Conservation (phyloP, 1,140 invertebrate species). For the Drosophila serrata region DNA sequence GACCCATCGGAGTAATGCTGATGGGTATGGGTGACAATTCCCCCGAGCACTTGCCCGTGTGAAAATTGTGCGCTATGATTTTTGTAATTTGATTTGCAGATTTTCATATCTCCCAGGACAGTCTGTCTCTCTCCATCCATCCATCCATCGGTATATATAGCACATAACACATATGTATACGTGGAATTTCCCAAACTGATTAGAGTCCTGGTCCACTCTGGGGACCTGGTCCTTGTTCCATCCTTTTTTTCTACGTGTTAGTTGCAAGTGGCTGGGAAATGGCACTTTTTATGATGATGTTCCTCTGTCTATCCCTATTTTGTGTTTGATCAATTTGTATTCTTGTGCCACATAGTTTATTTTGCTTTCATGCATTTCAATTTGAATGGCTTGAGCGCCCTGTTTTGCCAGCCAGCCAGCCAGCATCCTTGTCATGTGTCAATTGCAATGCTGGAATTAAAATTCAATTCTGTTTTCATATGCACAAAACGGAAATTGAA, state of each 20-base stretch:
- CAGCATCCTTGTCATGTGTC: constrained; percentile 71
- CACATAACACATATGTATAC: constrained; percentile 39
- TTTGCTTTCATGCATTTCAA: constrained; percentile 79
- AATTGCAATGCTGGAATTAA: constrained; percentile 77
- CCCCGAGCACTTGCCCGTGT: constrained; percentile 72
- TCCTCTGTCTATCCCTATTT: constrained; percentile 39
- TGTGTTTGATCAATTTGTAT: constrained; percentile 81
- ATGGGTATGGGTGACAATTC: constrained; percentile 38
- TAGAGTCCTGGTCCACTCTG: constrained; percentile 29
- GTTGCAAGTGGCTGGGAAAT: constrained; percentile 63
- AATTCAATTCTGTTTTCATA: constrained; percentile 76
- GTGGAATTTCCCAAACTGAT: constrained; percentile 65
- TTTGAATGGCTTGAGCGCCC: constrained; percentile 41
- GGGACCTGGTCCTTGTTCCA: constrained; percentile 48
- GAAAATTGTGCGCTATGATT: constrained; percentile 82
- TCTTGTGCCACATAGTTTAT: constrained; percentile 75
- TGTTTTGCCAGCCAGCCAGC: constrained; percentile 4
- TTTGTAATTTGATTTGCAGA: constrained; percentile 84
- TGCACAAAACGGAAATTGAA: constrained; percentile 76
- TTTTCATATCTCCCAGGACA: constrained; percentile 44
- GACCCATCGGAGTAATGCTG: not conserved
- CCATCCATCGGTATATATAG: constrained; percentile 60
- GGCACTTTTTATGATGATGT: constrained; percentile 74
- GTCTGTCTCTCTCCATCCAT: not conserved
- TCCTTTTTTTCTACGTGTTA: constrained; percentile 52